Base-by-base conservation (phyloP, 1,140 invertebrate genomes). In the Pseudomyrmex sp. region DNA sequence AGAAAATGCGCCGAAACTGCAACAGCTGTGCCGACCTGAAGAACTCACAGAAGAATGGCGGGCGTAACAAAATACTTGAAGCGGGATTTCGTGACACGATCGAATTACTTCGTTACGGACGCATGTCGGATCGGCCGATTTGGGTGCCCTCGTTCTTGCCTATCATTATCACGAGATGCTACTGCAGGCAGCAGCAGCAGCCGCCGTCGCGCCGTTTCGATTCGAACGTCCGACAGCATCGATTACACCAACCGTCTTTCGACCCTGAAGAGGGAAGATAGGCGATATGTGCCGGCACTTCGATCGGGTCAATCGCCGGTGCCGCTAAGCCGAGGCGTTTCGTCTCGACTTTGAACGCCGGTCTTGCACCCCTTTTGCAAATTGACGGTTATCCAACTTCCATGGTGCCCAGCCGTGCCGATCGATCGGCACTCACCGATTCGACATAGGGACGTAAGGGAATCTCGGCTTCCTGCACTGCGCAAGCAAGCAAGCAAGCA, bases 371-470 rank as follows among this genome's bases (percentile, higher is more conserved):
- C 72, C 70, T 13, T 82, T 83, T 15, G 79, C 70, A 89, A 89
- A 89, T 88, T 89, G 88, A 88, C 70, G 87, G 88, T 89, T 89
- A 89, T 88, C 65, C 74, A 80, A 84, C 63, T 63, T 85, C 48
- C 74, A 80, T 73, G 68, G 50, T 58, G 82, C 61, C 63, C 61
- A 26, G 26, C 59, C 58, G 77, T 59, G 82, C 50, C 84, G 87
- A 89, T 89, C 87, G 87, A 88, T 88, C 87, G 77, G 76, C 73
- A 88, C 72, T 88, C 86, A 87, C 61, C 86, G 87, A 88, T 88
- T 88, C 86, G 86, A 85, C 84, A 88, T 85, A 82, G 76, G 48
- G 2, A 75, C 61, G 46, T 62, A 58, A 12, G 52, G 63, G 59
- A 82, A 88, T 87, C 75, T 69, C 56, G 44, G 65, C 72, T 86